Evolutionary conservation across 2,113 vertebrate species (phyloP).

Genomic region (Origma solitaria): DNA sequence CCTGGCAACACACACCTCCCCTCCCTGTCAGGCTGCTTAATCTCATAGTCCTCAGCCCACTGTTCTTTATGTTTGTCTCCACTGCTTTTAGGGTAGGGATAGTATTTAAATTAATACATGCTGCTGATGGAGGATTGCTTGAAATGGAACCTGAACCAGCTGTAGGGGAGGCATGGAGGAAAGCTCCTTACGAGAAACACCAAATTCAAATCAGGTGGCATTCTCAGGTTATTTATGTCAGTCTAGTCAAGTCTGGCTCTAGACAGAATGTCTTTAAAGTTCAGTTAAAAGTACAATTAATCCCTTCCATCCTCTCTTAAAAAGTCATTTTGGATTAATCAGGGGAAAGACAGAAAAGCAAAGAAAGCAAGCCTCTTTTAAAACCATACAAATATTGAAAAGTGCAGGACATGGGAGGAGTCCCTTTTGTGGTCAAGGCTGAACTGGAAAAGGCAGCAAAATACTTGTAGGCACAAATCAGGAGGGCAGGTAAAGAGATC

Average conservation of each 20-base stretch:
- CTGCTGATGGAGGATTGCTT: background rate
- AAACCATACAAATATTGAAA: background rate
- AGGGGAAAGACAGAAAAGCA: background rate
- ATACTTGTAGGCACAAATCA: background rate
- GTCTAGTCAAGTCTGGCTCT: conserved; percentile 14
- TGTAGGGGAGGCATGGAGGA: background rate
- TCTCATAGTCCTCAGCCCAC: background rate
- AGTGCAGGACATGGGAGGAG: conserved; percentile 18
- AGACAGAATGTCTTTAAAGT: conserved; percentile 26
- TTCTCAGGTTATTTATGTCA: conserved; percentile 26
- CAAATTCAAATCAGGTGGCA: background rate
- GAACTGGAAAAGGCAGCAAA: background rate
- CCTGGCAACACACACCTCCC: background rate
- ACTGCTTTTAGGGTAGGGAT: background rate
- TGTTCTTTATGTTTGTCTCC: background rate
- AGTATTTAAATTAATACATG: background rate
- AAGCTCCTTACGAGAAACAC: background rate
- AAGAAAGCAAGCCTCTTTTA: conserved; percentile 4
- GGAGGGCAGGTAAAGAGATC: background rate
- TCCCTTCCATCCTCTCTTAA: conserved; percentile 47
- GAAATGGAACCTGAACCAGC: background rate
- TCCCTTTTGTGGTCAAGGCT: background rate
- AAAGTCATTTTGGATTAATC: conserved; percentile 44
- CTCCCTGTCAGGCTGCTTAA: background rate
- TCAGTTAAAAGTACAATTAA: conserved; percentile 59